Evolutionary conservation across 2,113 vertebrate genomes (phyloP).

Genomic region (Chaetura pelagica): DNA sequence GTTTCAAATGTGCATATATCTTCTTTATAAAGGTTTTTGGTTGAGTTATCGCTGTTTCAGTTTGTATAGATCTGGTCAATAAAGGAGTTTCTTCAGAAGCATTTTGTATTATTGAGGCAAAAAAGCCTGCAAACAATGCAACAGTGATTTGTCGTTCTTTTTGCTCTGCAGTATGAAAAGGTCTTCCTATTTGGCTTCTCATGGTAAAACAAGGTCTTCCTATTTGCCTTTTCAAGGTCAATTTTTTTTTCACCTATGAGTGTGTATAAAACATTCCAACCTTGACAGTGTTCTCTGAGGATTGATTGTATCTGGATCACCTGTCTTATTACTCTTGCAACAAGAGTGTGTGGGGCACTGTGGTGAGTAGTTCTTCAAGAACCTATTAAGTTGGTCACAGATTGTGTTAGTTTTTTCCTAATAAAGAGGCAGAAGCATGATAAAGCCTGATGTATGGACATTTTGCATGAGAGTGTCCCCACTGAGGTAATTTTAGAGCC

Average conservation of each 20-base stretch:
- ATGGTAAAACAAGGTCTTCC: background rate
- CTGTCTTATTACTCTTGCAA: background rate
- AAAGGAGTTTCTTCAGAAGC: background rate
- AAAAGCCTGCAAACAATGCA: background rate
- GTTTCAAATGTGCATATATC: background rate
- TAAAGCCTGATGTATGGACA: background rate
- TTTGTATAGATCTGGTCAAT: background rate
- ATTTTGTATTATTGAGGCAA: background rate
- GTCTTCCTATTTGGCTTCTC: background rate
- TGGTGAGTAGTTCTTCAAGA: background rate
- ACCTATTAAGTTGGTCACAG: background rate
- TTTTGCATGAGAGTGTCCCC: background rate
- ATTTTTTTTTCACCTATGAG: background rate
- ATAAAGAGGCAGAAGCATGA: background rate
- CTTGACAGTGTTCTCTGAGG: background rate
- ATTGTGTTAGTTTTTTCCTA: background rate
- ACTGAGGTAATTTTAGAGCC: background rate
- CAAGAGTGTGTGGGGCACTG: rapidly evolving
- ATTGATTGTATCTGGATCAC: background rate
- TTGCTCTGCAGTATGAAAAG: background rate
- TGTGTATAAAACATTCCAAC: background rate
- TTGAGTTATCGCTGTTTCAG: background rate
- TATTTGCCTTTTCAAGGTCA: background rate
- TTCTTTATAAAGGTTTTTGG: background rate
- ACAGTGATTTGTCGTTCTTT: background rate